A percentile compares a stretch with the other conserved stretches of the same genome.
phyloP scores from a whole-genome alignment of 2,113 vertebrate species.

The Lucifuga dentata region DNA sequence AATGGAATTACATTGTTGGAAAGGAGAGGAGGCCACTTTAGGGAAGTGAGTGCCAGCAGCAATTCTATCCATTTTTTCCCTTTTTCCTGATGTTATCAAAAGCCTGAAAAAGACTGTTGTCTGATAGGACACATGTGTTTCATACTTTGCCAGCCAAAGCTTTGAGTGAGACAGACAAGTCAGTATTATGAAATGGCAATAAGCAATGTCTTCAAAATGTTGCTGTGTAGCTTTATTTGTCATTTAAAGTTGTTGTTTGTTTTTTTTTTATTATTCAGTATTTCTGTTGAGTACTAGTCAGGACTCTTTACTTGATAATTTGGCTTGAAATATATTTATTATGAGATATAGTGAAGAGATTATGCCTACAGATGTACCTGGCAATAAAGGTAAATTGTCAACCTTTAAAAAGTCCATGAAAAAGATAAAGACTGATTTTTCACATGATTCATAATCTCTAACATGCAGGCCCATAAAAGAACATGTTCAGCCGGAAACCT shows the following conservation, averaged over 20 bases:
- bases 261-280: too few species aligned
- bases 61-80: constrained; percentile 62
- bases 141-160: constrained; percentile 43
- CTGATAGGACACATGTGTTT: constrained; percentile 67
- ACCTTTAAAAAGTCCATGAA: not conserved
- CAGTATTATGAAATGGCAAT: constrained; percentile 24
- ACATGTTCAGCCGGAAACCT: not conserved
- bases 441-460: constrained; percentile 17
- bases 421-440: too few species aligned
- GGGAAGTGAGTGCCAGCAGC: constrained; percentile 46
- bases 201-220: not conserved
- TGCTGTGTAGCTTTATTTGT: too few species aligned
- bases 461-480: constrained; percentile 9
- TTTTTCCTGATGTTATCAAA: constrained; percentile 63
- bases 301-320: not conserved
- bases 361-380: not conserved
- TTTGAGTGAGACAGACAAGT: constrained; percentile 37
- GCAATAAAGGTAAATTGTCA: constrained; percentile 1
- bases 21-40: constrained; percentile 36
- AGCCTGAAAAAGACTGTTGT: constrained; percentile 65
- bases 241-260: too few species aligned
- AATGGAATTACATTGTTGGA: constrained; percentile 40
- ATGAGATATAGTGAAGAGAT: not conserved
- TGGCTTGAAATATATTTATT: not conserved
- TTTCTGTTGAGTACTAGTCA: too few species aligned